phyloP scores from a whole-genome alignment of 2,888 invertebrate species.

The Athalia circularis region DNA sequence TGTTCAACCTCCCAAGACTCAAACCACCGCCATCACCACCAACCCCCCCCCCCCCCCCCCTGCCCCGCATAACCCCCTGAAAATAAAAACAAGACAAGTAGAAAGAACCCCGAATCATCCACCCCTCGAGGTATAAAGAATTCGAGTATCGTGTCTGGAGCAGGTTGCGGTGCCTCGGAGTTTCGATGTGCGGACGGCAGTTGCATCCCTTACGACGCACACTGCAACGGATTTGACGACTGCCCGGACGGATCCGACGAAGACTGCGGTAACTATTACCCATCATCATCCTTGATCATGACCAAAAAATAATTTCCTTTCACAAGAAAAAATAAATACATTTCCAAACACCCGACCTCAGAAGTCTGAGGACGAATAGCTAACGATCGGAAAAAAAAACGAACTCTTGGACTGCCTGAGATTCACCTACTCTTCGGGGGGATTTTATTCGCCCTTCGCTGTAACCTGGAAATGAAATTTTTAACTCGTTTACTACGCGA shows the following conservation, averaged over 20 bases:
- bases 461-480: too few species aligned
- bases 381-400: too few species aligned
- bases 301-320: slow-evolving; percentile 43
- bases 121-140: slow-evolving; percentile 58
- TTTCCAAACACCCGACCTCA: too few species aligned
- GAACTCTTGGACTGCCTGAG: too few species aligned
- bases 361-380: too few species aligned
- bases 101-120: neutral
- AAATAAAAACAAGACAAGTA: neutral
- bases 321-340: neutral
- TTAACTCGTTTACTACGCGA: too few species aligned
- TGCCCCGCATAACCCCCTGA: neutral
- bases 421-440: too few species aligned
- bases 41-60: neutral
- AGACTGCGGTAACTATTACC: slow-evolving; percentile 75
- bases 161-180: slow-evolving; percentile 75
- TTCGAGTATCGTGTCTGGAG: slow-evolving; percentile 71
- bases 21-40: neutral
- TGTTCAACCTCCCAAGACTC: neutral
- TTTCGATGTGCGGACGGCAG: slow-evolving; percentile 77
- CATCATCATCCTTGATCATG: slow-evolving; percentile 25
- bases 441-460: too few species aligned
- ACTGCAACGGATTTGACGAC: slow-evolving; percentile 79
- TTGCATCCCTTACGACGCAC: slow-evolving; percentile 77
- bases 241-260: slow-evolving; percentile 80